Evolutionary conservation across 1,140 invertebrate species (phyloP), one percentile per base, ranked within the genome.

Genomic region (Brachionus calyciflorus): DNA sequence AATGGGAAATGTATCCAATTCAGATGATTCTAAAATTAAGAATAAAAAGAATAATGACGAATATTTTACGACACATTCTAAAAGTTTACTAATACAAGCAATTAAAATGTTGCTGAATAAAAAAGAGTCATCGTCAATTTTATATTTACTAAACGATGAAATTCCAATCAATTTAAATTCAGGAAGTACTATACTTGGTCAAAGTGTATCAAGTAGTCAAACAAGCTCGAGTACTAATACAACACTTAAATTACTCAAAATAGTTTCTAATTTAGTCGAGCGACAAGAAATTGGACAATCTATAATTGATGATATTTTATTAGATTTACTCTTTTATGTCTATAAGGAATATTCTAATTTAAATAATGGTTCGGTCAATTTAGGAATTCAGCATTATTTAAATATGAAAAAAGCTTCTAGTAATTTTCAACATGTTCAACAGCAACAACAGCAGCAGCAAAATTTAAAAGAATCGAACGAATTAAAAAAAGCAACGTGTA

Each of bases 201-300:
- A 12, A 48, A 57, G 0, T 19, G 10, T 6, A 26, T 76, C 60
- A 41, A 44, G 30, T 75, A 53, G 7, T 44, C 48, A 17, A 21
- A 70, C 14, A 46, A 63, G 17, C 37, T 33, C 28, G 12, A 19
- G 28, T 4, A 26, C 21, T 44, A 41, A 33, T 87, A 12, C 87
- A 89, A 75, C 91, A 82, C 84, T 93, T 26, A 90, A 90, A 81
- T 91, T 92, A 4, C 96, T 93, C 82, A 87, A 91, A 78, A 89
- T 96, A 63, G 85, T 96, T 76, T 89, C 93, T 6, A 93, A 92
- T 41, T 85, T 96, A 33, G 85, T 96, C 24, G 93, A 96, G 82
- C 92, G 94, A 83, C 90, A 90, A 44, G 93, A 95, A 84, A 92
- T 96, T 73, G 92, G 92, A 10, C 89, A 90, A 53, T 88, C 90